phyloP scores from a whole-genome alignment of 2,113 vertebrate genomes.

The Recurvirostra avosetta region DNA sequence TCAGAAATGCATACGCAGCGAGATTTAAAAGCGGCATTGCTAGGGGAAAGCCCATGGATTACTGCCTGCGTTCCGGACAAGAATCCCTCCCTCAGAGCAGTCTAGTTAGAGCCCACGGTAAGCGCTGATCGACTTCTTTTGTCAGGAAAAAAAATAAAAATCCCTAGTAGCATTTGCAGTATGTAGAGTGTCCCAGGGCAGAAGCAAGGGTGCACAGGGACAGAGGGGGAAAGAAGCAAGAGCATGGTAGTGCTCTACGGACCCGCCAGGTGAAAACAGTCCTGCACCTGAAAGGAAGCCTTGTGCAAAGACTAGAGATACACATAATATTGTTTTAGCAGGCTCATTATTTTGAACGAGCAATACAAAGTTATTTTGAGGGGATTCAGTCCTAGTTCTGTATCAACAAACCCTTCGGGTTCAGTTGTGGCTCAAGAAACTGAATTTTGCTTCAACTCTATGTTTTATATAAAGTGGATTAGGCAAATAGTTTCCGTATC shows the following conservation, averaged over 20 bases:
- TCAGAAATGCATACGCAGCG: accelerated
- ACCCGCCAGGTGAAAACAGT: not conserved
- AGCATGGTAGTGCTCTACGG: accelerated
- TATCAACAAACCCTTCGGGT: accelerated
- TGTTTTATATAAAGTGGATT: not conserved
- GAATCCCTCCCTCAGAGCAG: not conserved
- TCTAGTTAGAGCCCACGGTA: not conserved
- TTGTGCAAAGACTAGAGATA: not conserved
- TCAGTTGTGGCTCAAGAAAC: not conserved
- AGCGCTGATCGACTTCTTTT: accelerated
- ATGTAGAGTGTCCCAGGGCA: accelerated
- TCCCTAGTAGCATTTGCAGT: not conserved
- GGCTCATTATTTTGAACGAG: not conserved
- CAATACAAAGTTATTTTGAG: not conserved
- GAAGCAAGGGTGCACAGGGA: not conserved
- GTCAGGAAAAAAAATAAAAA: not conserved
- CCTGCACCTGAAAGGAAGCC: not conserved
- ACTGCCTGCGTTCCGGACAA: accelerated
- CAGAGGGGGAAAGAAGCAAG: not conserved
- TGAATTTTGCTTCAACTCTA: not conserved
- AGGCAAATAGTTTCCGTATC: not conserved
- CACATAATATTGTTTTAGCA: accelerated
- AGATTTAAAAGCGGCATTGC: not conserved
- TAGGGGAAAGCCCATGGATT: not conserved
- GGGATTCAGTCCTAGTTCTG: not conserved